Evolutionary conservation across 2,888 invertebrate species (phyloP), one percentile per base, ranked within the genome.

Genomic region (Pardosa pseudoannulata): DNA sequence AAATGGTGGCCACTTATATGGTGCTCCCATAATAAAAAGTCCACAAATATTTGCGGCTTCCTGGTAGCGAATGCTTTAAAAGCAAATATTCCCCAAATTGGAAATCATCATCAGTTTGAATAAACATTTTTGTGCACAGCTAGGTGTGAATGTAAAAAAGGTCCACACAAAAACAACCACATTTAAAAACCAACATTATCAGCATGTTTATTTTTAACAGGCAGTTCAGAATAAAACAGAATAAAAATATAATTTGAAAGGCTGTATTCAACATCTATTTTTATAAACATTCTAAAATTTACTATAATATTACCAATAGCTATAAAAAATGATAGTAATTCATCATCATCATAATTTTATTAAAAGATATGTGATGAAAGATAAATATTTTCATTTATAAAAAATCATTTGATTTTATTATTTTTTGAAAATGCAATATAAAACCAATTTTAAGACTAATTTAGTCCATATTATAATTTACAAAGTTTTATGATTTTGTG

Each of bases 261-360:
- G 56, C 56, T 56, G 56, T 46, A 46, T 46, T 46, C 56, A 56
- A 56, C 56, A 56, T 56, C 56, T 23, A 56, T 56, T 56, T 56
- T 23, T 16, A 56, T 56, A 56, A 56, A 56, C 23, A 56, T 56
- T 23, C 46, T 46, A 46, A 46, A 46, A 13, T 16, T 46, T 23
- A 5, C 56, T 56, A 56, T 56, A 56, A 16, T 16, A 16, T 56
- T 56, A 56, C 56, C 56, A 56, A 56, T 23, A 6, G 23, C 7
- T 56, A 23, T 23, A 56, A 56, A n/a, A 56, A 56, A 56, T 56
- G 56, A 6, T 16, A 56, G 16, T 23, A 23, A 36, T 36, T 36
- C 19, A 23, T 19, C 23, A 23, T 19, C 23, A 23, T 56, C 23
- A 16, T 56, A 56, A 56, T 56, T n/a, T 56, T 56, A 56, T 23